Conservation (phyloP, 92 coral and sea anemone genomes). For the Isaurus tuberculatus region DNA sequence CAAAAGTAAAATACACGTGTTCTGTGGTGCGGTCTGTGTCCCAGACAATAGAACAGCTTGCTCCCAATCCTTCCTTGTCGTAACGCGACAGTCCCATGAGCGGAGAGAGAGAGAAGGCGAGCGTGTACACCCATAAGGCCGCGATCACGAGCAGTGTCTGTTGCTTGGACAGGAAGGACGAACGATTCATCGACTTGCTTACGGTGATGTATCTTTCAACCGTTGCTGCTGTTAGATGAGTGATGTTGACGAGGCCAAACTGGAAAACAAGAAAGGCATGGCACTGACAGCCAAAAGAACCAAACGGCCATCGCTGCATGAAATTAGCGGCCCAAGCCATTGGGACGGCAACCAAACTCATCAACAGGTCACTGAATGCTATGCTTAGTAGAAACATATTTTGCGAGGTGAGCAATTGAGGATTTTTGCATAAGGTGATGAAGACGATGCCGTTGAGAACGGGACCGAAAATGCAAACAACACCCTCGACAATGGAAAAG, state of each 20-base stretch:
- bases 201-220: slow-evolving; percentile 71
- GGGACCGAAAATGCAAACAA: not conserved
- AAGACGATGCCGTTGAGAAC: slow-evolving; percentile 3
- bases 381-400: slow-evolving; percentile 68
- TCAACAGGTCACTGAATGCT: slow-evolving; percentile 58
- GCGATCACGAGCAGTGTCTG: slow-evolving; percentile 50
- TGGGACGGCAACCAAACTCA: slow-evolving; percentile 66
- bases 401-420: slow-evolving; percentile 48
- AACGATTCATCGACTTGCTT: slow-evolving; percentile 46
- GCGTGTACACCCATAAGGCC: slow-evolving; percentile 60
- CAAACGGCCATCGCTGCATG: slow-evolving; percentile 59
- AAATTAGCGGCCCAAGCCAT: slow-evolving; percentile 61
- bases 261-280: slow-evolving; percentile 72
- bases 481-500: not conserved
- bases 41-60: slow-evolving; percentile 72
- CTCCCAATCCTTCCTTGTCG: slow-evolving; percentile 65
- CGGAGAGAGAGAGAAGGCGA: slow-evolving; percentile 59
- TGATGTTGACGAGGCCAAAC: slow-evolving; percentile 70
- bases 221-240: slow-evolving; percentile 64
- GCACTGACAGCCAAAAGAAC: slow-evolving; percentile 58
- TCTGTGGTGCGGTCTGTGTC: slow-evolving; percentile 59
- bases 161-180: slow-evolving; percentile 46
- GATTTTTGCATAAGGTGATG: slow-evolving; percentile 18
- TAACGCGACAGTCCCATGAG: slow-evolving; percentile 65
- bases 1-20: slow-evolving; percentile 57